Evolutionary conservation across 2,797 vertebrate species (phyloP), one percentile per base, ranked within the genome.

Genomic region (Prionace glauca): DNA sequence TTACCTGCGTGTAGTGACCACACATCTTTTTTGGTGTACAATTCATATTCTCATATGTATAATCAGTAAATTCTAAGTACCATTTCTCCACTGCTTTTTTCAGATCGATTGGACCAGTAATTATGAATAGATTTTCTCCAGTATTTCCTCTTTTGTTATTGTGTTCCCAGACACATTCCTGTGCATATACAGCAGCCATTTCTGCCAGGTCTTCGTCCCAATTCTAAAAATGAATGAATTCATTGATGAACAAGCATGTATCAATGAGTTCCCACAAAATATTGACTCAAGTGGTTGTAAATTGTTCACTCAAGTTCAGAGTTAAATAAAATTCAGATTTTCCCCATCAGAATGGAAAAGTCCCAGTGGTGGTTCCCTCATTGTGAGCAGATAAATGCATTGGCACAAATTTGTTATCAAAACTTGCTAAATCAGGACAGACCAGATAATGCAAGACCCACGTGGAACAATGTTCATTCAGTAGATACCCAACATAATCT

Each of bases 1-100:
- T 36, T 97, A 98, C 98, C 97, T 98, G 98, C 1, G 97, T 98
- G 96, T 98, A 98, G 96, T 98, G 97, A 95, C 97, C 98, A 65
- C 98, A 98, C 97, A 97, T 97, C 96, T 98, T 96, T 12, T 97
- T 97, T 0, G 96, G 86, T 1, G 95, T 41, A 74, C 98, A 98
- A 0, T 56, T n/a, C 92, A 96, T 95, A 0, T 97, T 96, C 0
- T 97, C 97, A 69, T 97, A 95, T 96, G 97, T 98, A 96, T 97
- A 98, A 96, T 97, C 96, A 8, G 96, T 93, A 0, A 96, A 95
- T 96, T 98, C 98, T 0, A 92, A 96, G 0, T 97, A 95, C 98
- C 98, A 98, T 94, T 97, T 96, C 36, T 97, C 96, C 96, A 98
- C 95, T 0, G 97, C 97, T 0, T 96, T 96, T 0, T 97, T 96